A percentile compares a stretch with the other conserved stretches of the same genome.
These are phyloP conservation scores for Microtus pennsylvanicus DNA, from an alignment of 2,113 vertebrate species.

Conservation along the genomic window DNA sequence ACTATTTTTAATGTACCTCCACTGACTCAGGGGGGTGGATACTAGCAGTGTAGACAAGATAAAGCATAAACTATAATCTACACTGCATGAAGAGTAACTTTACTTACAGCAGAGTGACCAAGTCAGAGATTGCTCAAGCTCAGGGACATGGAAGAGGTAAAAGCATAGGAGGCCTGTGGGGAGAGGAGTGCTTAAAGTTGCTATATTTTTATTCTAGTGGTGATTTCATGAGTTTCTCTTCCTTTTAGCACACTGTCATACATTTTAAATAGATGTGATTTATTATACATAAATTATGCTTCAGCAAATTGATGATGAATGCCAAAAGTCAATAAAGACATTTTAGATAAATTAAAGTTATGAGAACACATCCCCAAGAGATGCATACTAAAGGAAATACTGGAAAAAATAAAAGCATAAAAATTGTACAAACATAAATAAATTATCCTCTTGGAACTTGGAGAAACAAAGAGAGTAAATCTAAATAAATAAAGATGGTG, in stretches of 20 bases:
- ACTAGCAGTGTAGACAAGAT: background rate
- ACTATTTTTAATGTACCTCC: background rate
- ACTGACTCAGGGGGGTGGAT: background rate
- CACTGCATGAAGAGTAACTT: background rate
- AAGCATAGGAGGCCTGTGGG: background rate
- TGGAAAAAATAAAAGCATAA: background rate
- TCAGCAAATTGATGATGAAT: slow-evolving; percentile 2
- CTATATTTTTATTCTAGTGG: background rate
- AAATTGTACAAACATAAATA: background rate
- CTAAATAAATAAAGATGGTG: background rate
- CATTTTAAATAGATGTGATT: slow-evolving; percentile 8
- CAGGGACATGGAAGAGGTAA: background rate
- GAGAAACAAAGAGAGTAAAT: background rate
- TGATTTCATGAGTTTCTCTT: background rate
- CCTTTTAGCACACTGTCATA: background rate
- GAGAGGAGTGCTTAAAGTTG: background rate
- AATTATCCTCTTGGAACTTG: background rate
- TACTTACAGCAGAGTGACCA: background rate
- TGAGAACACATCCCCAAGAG: background rate
- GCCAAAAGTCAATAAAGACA: background rate
- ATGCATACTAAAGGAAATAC: background rate
- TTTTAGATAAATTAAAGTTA: slow-evolving; percentile 35
- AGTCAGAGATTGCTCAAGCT: background rate
- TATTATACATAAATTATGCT: background rate
- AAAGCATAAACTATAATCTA: background rate